Evolutionary conservation across 2,113 vertebrate species (phyloP), one percentile per base, ranked within the genome.

Genomic region (Urocynchramus pylzowi): DNA sequence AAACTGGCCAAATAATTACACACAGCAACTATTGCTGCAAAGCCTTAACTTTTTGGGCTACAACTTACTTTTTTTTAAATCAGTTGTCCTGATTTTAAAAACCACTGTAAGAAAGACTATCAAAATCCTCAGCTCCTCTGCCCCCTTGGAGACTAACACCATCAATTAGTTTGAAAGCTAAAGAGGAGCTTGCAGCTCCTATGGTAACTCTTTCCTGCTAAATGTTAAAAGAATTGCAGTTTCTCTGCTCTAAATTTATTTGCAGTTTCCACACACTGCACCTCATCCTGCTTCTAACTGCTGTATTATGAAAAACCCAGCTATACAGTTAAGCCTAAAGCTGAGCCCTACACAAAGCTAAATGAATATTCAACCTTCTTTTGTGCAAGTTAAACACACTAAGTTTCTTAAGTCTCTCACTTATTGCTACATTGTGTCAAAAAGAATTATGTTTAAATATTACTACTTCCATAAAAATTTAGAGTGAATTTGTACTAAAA

Each of bases 41-140:
- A 56, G 11, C 11, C 9, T 61, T 78, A 81, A 71, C 5, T 81
- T 83, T 19, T 16, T 42, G n/a, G 4, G 11, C n/a, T 67, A 50
- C 6, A 54, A 13, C 6, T 41, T 53, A 9, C 2, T 13, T n/a
- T 64, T 70, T 74, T 39, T 33, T 1, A 0, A 35, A 71, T 56
- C 33, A 39, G 10, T 4, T 87, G 11, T 33, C 20, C 22, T 4
- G 12, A 57, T 59, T 78, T 81, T 49, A n/a, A 74, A 84, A 87
- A 70, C 7, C 14, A 61, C n/a, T 12, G 8, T 44, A 84, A n/a
- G 31, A 65, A 78, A 65, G 8, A 63, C 11, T 8, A 2, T 10
- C 17, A 35, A 49, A 87, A 74, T 27, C 30, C 63, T 69, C 37
- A 69, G 7, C 8, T 64, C 11, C 50, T 41, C 31, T 27, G 24